Percentiles rank a stretch among this genome's conserved stretches.
phyloP scores from a whole-genome alignment of 2,797 vertebrate species.

The Phoebastria nigripes region DNA sequence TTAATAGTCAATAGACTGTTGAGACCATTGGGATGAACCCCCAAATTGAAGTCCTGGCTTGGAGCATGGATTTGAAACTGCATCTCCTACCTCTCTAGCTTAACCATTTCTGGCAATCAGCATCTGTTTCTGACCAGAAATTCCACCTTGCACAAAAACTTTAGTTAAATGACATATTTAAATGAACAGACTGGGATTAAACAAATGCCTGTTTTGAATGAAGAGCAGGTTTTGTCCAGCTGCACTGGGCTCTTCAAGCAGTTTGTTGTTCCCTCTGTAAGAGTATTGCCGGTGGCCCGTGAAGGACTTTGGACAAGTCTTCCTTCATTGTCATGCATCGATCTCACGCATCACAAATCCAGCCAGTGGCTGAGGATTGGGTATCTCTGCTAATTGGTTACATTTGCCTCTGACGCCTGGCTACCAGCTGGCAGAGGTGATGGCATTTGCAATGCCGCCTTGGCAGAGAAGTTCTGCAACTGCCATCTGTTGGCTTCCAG shows the following conservation, averaged over 20 bases:
- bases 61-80: not conserved
- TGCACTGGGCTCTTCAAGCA: not conserved
- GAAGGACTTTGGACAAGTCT: constrained; percentile 13
- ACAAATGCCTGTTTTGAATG: not conserved
- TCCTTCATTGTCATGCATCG: not conserved
- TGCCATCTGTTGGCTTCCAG: constrained; percentile 19
- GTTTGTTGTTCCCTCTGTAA: not conserved
- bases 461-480: not conserved
- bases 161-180: not conserved
- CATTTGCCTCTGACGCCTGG: constrained; percentile 9
- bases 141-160: not conserved
- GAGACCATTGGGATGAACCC: not conserved
- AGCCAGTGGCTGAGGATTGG: not conserved
- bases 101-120: not conserved
- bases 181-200: not conserved
- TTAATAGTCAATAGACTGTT: not conserved
- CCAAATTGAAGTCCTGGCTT: not conserved
- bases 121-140: not conserved
- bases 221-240: not conserved
- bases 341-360: not conserved
- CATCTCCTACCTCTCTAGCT: not conserved
- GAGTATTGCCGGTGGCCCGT: not conserved
- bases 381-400: constrained; percentile 17
- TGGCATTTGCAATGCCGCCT: not conserved
- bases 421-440: constrained; percentile 26